Conservation (phyloP, 1,140 invertebrate species). For the Saxidomus purpurata region DNA sequence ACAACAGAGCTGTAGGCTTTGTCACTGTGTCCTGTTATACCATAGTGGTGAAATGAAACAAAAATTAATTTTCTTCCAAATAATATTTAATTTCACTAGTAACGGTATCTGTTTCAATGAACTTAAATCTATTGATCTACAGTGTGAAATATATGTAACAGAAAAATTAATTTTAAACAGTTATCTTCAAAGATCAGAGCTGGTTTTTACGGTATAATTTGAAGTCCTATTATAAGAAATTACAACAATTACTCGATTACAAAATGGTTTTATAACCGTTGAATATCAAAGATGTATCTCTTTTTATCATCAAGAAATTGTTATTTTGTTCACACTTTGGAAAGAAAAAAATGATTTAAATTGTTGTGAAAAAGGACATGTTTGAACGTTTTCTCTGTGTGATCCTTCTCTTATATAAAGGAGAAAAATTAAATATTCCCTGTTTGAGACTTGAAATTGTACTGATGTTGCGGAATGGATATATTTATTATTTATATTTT, state of each 20-base stretch:
- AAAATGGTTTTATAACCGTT: constrained; percentile 3
- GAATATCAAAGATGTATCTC: constrained; percentile 14
- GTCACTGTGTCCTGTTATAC: too few relatives aligned
- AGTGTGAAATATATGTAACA: background rate
- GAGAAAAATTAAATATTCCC: too few relatives aligned
- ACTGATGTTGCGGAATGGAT: too few relatives aligned
- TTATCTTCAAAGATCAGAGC: constrained; percentile 12
- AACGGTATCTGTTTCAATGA: background rate
- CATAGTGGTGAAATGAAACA: too few relatives aligned
- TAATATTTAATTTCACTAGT: too few relatives aligned
- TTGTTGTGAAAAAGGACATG: too few relatives aligned
- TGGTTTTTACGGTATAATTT: background rate
- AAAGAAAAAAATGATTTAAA: background rate
- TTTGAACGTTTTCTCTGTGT: too few relatives aligned
- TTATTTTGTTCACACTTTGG: background rate
- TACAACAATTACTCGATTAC: background rate
- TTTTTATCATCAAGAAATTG: background rate
- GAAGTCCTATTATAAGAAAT: background rate
- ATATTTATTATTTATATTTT: too few relatives aligned
- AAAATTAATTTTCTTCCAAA: too few relatives aligned
- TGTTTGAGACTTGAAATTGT: too few relatives aligned
- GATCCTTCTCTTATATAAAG: too few relatives aligned
- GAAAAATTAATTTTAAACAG: constrained; percentile 1
- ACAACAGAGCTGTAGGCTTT: too few relatives aligned
- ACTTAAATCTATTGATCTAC: background rate